These are phyloP conservation scores for Petrophora chlorosata DNA, from an alignment of 2,888 invertebrate species.

Conservation along the genomic window DNA sequence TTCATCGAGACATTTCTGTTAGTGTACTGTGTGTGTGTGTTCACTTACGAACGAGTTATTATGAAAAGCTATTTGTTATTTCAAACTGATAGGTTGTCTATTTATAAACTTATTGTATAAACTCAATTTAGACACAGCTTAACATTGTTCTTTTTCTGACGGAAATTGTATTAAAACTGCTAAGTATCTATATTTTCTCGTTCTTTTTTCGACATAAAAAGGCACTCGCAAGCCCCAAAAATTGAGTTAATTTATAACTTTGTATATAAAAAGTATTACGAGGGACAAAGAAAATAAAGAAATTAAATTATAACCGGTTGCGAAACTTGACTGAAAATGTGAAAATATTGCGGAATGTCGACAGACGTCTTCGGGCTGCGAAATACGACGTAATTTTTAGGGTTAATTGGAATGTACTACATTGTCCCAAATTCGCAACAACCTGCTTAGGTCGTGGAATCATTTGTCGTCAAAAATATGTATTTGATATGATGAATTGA, in stretches of 20 bases:
- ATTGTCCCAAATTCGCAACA: too few species aligned
- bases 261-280: slow-evolving; percentile 54
- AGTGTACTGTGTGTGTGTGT: too few species aligned
- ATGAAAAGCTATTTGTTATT: too few species aligned
- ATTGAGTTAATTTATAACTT: slow-evolving; percentile 67
- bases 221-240: slow-evolving; percentile 57
- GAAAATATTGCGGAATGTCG: slow-evolving; percentile 24
- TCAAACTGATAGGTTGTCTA: too few species aligned
- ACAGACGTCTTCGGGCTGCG: neutral
- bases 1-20: too few species aligned
- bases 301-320: slow-evolving; percentile 52
- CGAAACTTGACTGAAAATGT: slow-evolving; percentile 34
- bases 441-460: too few species aligned
- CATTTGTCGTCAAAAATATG: too few species aligned
- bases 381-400: too few species aligned
- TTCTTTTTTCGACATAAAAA: slow-evolving; percentile 50
- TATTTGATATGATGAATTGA: too few species aligned
- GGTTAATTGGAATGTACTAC: too few species aligned
- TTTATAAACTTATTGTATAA: neutral
- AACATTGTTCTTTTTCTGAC: slow-evolving; percentile 31
- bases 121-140: slow-evolving; percentile 33
- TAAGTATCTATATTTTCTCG: slow-evolving; percentile 41
- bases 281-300: slow-evolving; percentile 53
- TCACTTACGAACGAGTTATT: too few species aligned
- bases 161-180: slow-evolving; percentile 59